phyloP scores from a whole-genome alignment of 1,140 invertebrate species.

The Drosophila trapezifrons region DNA sequence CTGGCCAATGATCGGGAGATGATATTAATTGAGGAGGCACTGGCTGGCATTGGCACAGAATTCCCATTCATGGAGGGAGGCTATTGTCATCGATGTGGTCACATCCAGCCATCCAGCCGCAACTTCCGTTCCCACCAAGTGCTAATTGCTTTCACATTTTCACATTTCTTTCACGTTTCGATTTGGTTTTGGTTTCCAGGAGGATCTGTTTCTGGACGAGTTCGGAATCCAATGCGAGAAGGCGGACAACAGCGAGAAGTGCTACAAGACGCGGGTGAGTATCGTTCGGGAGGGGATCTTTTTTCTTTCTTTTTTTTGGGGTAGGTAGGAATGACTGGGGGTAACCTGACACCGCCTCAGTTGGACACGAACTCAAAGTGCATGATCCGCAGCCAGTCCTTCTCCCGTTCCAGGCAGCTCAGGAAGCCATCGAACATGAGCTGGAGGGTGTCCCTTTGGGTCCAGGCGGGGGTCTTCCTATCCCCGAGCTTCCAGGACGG shows the following conservation, averaged over 20 bases:
- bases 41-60: conserved; percentile 21
- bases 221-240: conserved; percentile 72
- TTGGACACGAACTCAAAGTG: conserved; percentile 64
- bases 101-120: conserved; percentile 5
- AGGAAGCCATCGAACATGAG: conserved; percentile 55
- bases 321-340: background rate
- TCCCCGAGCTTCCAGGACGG: too few species aligned
- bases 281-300: too few species aligned
- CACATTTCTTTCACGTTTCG: conserved; percentile 20
- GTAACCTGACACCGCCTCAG: conserved; percentile 14
- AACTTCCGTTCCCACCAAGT: conserved; percentile 40
- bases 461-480: background rate
- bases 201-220: conserved; percentile 77
- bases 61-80: background rate
- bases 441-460: background rate
- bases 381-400: conserved; percentile 51
- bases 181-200: conserved; percentile 71
- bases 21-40: conserved; percentile 14
- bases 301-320: background rate
- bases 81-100: conserved; percentile 9
- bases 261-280: conserved; percentile 76
- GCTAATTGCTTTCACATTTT: conserved; percentile 38
- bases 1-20: conserved; percentile 5
- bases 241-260: conserved; percentile 71
- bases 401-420: conserved; percentile 43